Percentiles rank a stretch among this genome's conserved stretches.
phyloP scores from a whole-genome alignment of 2,113 vertebrate genomes.

The Zootoca vivipara region DNA sequence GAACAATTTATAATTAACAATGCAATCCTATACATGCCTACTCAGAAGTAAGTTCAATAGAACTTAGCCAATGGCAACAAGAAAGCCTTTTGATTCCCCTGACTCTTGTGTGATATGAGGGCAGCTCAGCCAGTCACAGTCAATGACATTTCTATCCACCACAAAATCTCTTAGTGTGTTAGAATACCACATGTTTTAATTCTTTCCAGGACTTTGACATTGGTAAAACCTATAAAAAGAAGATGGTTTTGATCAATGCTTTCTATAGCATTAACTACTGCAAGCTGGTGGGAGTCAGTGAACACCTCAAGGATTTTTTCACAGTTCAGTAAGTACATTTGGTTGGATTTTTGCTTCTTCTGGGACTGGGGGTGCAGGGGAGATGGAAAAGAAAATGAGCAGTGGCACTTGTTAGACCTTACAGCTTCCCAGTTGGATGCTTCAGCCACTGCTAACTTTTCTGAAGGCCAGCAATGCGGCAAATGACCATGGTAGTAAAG shows the following conservation, averaged over 20 bases:
- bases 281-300: slow-evolving; percentile 81
- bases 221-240: slow-evolving; percentile 88
- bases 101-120: not conserved
- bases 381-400: not conserved
- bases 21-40: not conserved
- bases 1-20: not conserved
- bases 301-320: slow-evolving; percentile 81
- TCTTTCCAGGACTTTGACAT: slow-evolving; percentile 89
- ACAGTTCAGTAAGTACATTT: slow-evolving; percentile 78
- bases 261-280: slow-evolving; percentile 83
- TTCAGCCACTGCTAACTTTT: not conserved
- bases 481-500: not conserved
- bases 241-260: slow-evolving; percentile 83
- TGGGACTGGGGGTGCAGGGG: not conserved
- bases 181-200: no score
- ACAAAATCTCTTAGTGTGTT: not conserved
- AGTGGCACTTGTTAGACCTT: no score
- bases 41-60: not conserved
- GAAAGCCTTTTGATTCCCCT: not conserved
- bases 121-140: not conserved
- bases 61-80: not conserved
- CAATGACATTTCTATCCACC: not conserved
- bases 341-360: not conserved
- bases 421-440: not conserved
- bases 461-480: no score